Conservation (phyloP, 2,888 invertebrate species). For the Elegia similella region DNA sequence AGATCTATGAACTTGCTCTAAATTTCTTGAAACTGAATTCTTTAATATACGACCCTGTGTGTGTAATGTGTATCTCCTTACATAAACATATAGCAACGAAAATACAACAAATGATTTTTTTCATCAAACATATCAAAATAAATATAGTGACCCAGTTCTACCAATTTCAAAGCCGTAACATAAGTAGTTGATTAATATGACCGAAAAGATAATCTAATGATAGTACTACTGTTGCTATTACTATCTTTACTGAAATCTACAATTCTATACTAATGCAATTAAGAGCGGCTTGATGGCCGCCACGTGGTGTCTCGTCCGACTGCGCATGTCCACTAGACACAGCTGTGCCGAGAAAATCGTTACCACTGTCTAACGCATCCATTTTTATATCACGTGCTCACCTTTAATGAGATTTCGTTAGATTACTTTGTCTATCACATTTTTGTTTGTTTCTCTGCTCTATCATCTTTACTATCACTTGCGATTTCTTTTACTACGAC, state of each 20-base stretch:
- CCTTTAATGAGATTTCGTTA: conserved; percentile 26
- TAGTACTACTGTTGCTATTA: too few species aligned
- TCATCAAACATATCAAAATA: too few species aligned
- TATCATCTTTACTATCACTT: background rate
- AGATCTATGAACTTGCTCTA: conserved; percentile 50
- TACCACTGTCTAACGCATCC: conserved; percentile 54
- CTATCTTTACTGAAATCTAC: background rate
- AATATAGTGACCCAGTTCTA: too few species aligned
- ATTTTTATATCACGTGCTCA: conserved; percentile 50
- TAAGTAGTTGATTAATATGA: too few species aligned
- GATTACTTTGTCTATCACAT: conserved; percentile 4
- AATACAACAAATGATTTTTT: background rate
- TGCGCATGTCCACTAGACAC: conserved; percentile 71
- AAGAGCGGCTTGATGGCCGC: conserved; percentile 32
- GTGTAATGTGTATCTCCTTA: background rate
- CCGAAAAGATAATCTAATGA: too few species aligned
- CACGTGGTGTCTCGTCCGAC: conserved; percentile 57
- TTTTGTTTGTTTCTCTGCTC: background rate
- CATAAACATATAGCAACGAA: background rate
- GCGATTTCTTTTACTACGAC: background rate
- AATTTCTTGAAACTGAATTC: conserved; percentile 14
- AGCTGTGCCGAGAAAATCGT: conserved; percentile 78
- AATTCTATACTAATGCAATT: conserved; percentile 37
- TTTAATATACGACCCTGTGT: background rate
- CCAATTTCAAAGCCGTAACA: too few species aligned